These are phyloP conservation scores for Drosophila kepulauana DNA, from an alignment of 1,140 invertebrate genomes.

Conservation along the genomic window DNA sequence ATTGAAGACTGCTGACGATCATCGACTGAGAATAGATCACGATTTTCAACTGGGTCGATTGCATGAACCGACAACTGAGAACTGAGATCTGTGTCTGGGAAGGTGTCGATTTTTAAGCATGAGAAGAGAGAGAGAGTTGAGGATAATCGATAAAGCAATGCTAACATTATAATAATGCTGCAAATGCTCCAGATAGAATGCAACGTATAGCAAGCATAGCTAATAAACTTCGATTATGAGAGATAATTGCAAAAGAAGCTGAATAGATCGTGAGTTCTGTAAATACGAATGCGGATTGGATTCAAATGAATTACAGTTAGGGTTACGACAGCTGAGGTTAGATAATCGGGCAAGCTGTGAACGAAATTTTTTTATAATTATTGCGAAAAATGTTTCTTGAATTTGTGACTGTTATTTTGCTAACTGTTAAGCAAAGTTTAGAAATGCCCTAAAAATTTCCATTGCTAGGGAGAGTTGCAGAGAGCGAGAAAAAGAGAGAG, in stretches of 20 bases:
- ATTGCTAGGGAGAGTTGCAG: no score
- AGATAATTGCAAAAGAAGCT: neutral
- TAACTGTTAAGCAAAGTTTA: no score
- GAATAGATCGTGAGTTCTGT: neutral
- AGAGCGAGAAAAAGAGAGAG: no score
- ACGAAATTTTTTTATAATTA: no score
- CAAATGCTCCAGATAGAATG: slow-evolving; percentile 28
- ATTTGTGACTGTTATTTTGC: no score
- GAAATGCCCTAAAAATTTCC: no score
- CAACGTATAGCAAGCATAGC: slow-evolving; percentile 6
- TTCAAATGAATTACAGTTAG: neutral
- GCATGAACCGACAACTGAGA: slow-evolving; percentile 36
- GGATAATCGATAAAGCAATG: slow-evolving; percentile 31
- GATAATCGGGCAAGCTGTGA: no score
- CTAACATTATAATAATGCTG: slow-evolving; percentile 21
- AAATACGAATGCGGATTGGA: neutral
- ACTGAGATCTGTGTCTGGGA: slow-evolving; percentile 11
- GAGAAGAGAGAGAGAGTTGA: slow-evolving; percentile 9
- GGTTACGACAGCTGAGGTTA: no score
- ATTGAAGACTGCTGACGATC: slow-evolving; percentile 17
- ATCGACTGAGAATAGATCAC: slow-evolving; percentile 51
- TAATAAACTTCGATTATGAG: slow-evolving; percentile 5
- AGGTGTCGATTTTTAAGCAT: slow-evolving; percentile 27
- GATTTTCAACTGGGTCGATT: slow-evolving; percentile 67
- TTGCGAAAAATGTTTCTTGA: no score